A percentile compares a stretch with the other conserved stretches of the same genome.
Evolutionary conservation across 2,113 vertebrate species (phyloP).

Genomic region (Lanius ludovicianus): DNA sequence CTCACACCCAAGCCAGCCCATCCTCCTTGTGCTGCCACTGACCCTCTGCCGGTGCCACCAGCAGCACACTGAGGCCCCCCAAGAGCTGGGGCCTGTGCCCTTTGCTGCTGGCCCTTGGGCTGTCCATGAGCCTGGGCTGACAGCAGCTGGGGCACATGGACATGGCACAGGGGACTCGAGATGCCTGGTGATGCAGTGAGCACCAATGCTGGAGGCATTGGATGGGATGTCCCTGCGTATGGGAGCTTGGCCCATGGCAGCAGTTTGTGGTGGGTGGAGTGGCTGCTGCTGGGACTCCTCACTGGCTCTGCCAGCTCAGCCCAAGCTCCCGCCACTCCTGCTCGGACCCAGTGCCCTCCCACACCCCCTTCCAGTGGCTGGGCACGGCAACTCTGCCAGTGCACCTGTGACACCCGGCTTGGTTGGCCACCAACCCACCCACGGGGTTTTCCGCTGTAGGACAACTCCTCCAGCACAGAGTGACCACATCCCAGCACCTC

Average conservation of each 20-base stretch:
- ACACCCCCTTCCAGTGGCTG: rapidly evolving
- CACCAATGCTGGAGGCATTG: rapidly evolving
- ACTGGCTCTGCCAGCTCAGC: neutral
- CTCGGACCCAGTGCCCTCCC: neutral
- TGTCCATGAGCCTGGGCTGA: rapidly evolving
- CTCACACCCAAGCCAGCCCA: rapidly evolving
- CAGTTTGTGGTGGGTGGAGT: neutral
- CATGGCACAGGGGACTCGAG: rapidly evolving
- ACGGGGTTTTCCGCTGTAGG: rapidly evolving
- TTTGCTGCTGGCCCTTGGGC: neutral
- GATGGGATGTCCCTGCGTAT: rapidly evolving
- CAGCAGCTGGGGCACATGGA: neutral
- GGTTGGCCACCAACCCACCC: rapidly evolving
- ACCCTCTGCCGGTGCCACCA: too few species aligned
- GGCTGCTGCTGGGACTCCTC: too few species aligned
- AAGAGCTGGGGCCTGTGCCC: too few species aligned
- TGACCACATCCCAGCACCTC: rapidly evolving
- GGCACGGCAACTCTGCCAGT: neutral
- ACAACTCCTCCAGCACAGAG: rapidly evolving
- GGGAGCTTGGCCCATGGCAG: rapidly evolving
- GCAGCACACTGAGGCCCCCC: too few species aligned
- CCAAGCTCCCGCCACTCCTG: rapidly evolving
- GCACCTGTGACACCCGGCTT: rapidly evolving
- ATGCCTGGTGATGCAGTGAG: neutral
- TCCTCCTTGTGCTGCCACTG: neutral